Conservation (phyloP, 2,797 vertebrate species). For the Danio albolineatus region DNA sequence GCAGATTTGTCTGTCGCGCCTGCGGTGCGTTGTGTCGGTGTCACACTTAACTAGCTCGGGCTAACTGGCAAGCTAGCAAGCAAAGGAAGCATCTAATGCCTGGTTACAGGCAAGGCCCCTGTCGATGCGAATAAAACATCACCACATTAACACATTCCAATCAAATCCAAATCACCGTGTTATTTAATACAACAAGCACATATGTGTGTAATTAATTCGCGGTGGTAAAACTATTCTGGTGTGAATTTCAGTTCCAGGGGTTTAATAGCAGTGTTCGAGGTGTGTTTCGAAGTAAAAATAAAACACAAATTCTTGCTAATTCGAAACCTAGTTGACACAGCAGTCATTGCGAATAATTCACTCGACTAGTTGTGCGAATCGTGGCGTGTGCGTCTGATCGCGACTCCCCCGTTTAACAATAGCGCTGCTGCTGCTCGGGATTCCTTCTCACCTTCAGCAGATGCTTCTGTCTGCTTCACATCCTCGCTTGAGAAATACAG, state of each 20-base stretch:
- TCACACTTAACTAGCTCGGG: constrained; percentile 57
- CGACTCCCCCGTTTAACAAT: constrained; percentile 22
- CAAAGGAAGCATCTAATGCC: constrained; percentile 51
- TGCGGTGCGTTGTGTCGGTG: constrained; percentile 45
- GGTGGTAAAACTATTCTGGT: not conserved
- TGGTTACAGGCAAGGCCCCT: constrained; percentile 53
- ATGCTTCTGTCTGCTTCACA: constrained; percentile 32
- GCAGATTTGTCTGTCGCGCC: constrained; percentile 13
- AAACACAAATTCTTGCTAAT: not conserved
- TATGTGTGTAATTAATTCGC: not conserved
- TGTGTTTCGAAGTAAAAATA: constrained; percentile 1
- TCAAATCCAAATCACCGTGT: not conserved
- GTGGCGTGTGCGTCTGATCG: not conserved
- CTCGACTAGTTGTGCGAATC: constrained; percentile 10
- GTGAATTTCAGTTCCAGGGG: not conserved
- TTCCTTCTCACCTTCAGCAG: constrained; percentile 35
- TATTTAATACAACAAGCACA: not conserved
- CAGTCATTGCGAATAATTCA: not conserved
- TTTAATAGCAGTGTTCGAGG: not conserved
- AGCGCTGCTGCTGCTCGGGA: constrained; percentile 22
- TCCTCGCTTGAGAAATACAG: constrained; percentile 12
- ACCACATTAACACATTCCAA: not conserved
- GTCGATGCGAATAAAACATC: constrained; percentile 1
- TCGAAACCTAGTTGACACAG: not conserved
- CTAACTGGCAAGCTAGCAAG: constrained; percentile 55